Percentiles rank a stretch among this genome's conserved stretches.
Conservation (phyloP, 1,140 invertebrate genomes). For the Lepidurus arcticus region DNA sequence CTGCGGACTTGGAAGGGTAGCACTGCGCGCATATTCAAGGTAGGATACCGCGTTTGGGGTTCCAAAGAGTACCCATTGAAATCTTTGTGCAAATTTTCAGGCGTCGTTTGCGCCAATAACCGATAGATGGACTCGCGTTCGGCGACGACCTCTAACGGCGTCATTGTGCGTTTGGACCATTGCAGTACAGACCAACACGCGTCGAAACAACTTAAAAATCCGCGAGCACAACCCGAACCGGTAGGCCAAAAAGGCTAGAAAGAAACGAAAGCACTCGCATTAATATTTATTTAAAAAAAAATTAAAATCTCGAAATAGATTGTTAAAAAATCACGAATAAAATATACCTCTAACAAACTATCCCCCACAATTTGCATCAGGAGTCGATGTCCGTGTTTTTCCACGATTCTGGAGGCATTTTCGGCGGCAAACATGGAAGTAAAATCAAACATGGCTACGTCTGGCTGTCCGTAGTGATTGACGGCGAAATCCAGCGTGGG, state of each 20-base stretch:
- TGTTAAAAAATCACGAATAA: no score
- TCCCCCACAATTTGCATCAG: constrained; percentile 90
- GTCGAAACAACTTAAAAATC: constrained; percentile 92
- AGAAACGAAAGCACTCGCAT: constrained; percentile 22
- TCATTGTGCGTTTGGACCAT: constrained; percentile 64
- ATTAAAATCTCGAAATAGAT: no score
- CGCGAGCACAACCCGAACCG: constrained; percentile 92
- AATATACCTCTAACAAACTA: constrained; percentile 76
- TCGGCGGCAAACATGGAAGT: constrained; percentile 98
- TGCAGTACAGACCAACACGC: constrained; percentile 88
- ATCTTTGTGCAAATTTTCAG: constrained; percentile 88
- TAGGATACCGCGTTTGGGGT: constrained; percentile 68
- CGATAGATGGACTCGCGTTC: constrained; percentile 93
- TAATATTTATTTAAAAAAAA: neutral
- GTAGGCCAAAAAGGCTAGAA: constrained; percentile 93
- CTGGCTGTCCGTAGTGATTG: constrained; percentile 95
- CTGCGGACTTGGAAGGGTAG: constrained; percentile 57
- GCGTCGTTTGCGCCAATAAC: constrained; percentile 85
- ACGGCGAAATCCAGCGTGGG: constrained; percentile 86
- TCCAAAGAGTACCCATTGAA: constrained; percentile 81
- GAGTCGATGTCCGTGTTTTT: constrained; percentile 69
- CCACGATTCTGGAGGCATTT: constrained; percentile 77
- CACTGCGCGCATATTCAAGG: constrained; percentile 53
- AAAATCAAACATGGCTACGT: constrained; percentile 99
- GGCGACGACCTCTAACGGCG: constrained; percentile 75